Evolutionary conservation across 2,888 invertebrate genomes (phyloP), one percentile per base, ranked within the genome.

Genomic region (Drosophila infuscata): DNA sequence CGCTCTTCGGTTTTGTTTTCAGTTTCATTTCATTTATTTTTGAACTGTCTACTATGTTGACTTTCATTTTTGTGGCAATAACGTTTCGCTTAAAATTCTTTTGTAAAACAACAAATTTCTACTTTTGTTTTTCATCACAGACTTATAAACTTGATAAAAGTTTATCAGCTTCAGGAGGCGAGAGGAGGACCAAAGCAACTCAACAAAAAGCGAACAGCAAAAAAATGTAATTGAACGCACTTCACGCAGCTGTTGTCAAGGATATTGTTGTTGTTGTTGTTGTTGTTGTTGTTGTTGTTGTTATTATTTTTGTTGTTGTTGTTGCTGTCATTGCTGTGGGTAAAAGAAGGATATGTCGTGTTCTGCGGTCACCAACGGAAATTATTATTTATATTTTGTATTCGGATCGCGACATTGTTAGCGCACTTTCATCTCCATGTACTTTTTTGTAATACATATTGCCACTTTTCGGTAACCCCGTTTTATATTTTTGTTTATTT

Each of bases 331-430:
- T 54, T 63, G 49, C 64, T 66, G 70, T 53, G 54, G 51, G 60
- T 49, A 43, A 52, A 70, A 70, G 68, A 73, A 83, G 74, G 79
- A 83, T 81, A 59, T 81, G 69, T 74, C 74, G 62, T 67, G 76
- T 83, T 74, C 75, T 81, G 89, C 63, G 87, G 84, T 83, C 74
- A 74, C 66, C 69, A 69, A 70, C 88, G 86, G 86, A 87, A 88
- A 87, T 89, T 89, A 83, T 88, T 88, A 88, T 87, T 89, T 83
- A 89, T 81, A 82, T 87, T 77, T 75, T 60, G 73, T 64, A 72
- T 71, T 75, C 72, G 56, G 56, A 61, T 60, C 63, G 48, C 32
- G 60, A 78, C 76, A 60, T 79, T 76, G 64, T 66, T 74, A 65
- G 61, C 61, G 57, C 51, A 60, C 46, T 43, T 53, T 53, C 76